These are phyloP conservation scores for Trematocara macrostoma DNA, from an alignment of 2,113 vertebrate genomes.

Conservation along the genomic window DNA sequence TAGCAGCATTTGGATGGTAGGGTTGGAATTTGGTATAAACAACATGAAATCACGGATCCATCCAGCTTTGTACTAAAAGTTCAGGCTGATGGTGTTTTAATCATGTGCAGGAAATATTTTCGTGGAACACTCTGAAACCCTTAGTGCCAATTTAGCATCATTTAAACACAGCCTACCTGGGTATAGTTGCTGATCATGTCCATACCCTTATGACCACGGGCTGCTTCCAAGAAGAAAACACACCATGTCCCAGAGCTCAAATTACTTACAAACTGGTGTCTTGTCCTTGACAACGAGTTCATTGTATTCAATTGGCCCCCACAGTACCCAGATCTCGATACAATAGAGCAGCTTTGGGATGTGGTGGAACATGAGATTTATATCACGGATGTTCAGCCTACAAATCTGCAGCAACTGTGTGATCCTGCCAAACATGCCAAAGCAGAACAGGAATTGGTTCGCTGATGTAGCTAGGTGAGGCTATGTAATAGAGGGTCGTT, in stretches of 20 bases:
- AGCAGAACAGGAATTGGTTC: neutral
- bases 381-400: neutral
- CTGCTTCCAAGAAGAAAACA: neutral
- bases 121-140: neutral
- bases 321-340: neutral
- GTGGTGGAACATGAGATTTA: neutral
- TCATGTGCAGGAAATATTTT: neutral
- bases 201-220: rapidly evolving
- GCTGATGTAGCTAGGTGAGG: neutral
- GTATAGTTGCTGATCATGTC: neutral
- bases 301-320: neutral
- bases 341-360: neutral
- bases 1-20: neutral
- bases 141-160: neutral
- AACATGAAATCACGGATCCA: neutral
- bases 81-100: rapidly evolving
- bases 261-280: neutral
- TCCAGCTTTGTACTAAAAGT: neutral
- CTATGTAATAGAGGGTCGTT: neutral
- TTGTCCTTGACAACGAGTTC: neutral
- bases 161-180: neutral
- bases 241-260: neutral
- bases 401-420: neutral
- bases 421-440: neutral
- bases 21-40: neutral